Evolutionary conservation across 2,888 invertebrate genomes (phyloP).

Genomic region (Julus scandinavius): DNA sequence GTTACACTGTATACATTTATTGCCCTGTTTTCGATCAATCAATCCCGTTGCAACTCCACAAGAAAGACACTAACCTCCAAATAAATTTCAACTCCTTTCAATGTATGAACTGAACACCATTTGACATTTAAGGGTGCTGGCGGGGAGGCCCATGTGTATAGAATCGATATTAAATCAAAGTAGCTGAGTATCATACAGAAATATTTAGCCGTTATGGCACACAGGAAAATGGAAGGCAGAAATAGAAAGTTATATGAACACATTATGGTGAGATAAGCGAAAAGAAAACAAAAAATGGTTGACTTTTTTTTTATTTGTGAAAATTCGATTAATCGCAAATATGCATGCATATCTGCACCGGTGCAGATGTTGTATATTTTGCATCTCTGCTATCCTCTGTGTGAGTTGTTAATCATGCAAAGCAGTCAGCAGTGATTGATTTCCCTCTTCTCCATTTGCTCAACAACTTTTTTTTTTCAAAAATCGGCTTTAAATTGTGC

Average conservation of each 20-base stretch:
- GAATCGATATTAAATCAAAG: constrained; percentile 36
- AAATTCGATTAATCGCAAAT: constrained; percentile 31
- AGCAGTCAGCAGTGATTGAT: not conserved
- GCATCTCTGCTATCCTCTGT: not conserved
- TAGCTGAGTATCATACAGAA: not conserved
- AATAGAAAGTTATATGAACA: constrained; percentile 9
- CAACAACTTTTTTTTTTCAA: not conserved
- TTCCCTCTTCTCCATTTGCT: not conserved
- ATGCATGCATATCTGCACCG: not conserved
- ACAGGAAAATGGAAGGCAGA: not conserved
- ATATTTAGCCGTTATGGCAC: not conserved
- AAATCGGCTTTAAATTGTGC: not conserved
- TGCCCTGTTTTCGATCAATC: not conserved
- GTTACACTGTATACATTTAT: not conserved
- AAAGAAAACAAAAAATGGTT: not conserved
- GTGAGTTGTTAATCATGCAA: not conserved
- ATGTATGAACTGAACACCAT: not conserved
- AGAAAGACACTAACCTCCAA: not conserved
- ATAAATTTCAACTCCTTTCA: constrained; percentile 24
- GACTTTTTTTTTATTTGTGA: not conserved
- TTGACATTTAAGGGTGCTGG: constrained; percentile 16
- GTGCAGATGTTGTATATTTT: not conserved
- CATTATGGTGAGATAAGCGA: constrained; percentile 24
- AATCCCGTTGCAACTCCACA: not conserved
- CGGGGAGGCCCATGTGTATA: not conserved